A percentile compares a stretch with the other conserved stretches of the same genome.
These are phyloP conservation scores for Neolamprologus devosi DNA, from an alignment of 2,113 vertebrate genomes.

Conservation along the genomic window DNA sequence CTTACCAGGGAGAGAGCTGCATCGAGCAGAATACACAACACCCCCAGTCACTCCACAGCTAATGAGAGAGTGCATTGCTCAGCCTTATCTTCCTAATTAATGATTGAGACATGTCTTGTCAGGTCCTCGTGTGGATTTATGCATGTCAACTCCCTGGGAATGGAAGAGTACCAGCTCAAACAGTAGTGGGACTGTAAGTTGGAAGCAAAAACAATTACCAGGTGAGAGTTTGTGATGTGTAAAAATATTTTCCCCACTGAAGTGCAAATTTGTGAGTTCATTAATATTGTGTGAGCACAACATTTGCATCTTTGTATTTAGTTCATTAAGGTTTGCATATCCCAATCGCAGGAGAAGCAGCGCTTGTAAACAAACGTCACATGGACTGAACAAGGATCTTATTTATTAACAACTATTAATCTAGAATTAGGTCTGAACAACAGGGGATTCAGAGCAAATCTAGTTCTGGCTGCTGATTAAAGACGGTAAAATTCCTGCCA, in stretches of 20 bases:
- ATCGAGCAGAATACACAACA: neutral
- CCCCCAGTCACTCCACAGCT: conserved; percentile 14
- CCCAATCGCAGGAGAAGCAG: neutral
- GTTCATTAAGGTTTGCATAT: neutral
- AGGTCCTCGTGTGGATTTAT: neutral
- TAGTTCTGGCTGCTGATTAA: neutral
- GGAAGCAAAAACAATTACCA: conserved; percentile 1
- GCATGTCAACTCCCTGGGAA: neutral
- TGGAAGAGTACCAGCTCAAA: neutral
- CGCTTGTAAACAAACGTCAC: conserved; percentile 6
- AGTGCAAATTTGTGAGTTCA: conserved; percentile 10
- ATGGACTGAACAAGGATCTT: neutral
- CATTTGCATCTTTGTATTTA: conserved; percentile 4
- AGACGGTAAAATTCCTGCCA: neutral
- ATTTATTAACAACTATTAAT: neutral
- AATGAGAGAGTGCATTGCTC: conserved; percentile 17
- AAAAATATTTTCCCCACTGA: conserved; percentile 3
- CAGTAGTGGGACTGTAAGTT: neutral
- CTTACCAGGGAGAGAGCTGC: neutral
- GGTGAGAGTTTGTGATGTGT: neutral
- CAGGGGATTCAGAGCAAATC: neutral
- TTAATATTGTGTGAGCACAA: neutral
- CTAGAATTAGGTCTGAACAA: neutral
- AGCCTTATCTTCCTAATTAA: conserved; percentile 43
- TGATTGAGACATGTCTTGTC: conserved; percentile 18